Base-by-base conservation (phyloP, 2,113 vertebrate species). In the Daphoenositta chrysoptera region DNA sequence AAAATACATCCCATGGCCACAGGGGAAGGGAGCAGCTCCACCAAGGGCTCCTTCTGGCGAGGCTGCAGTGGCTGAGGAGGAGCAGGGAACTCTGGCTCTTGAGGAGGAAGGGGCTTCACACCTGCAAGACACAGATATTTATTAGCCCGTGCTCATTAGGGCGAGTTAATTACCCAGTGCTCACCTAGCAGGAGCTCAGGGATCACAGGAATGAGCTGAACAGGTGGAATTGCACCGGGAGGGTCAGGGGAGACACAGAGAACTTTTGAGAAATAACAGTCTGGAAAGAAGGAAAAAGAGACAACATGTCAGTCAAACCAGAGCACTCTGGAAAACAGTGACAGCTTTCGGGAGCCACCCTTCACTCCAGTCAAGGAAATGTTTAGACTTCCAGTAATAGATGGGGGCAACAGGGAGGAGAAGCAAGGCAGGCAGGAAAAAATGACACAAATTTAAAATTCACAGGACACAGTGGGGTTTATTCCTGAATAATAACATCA, bases 1-100 rank as follows among this genome's bases (percentile, higher is more conserved):
- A 94, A 93, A 63, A 90, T 2, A 3, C 96, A 90, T 16, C 96
- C 96, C 96, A 97, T 96, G 11, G 75, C 76, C 4, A 5, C 16
- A 27, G 63, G 22, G 28, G 13, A 42, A 10, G 47, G 28, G 24
- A 39, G 24, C 5, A 30, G 8, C 30, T n/a, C 51, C 16, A 15
- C 31, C 19, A 7, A 18, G 12, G 7, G 50, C 5, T 2, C 0
- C 65, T 66, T 42, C 42, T 73, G 30, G 17, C 8, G 5, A 24
- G 27, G 31, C 48, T 82, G 22, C 47, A 0, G 28, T 21, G 39
- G 21, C 33, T 7, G 22, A 28, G 40, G 71, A 44, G 4, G 37
- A 63, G 53, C 10, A 30, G 71, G 75, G 53, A 89, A 61, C 37
- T 54, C 66, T 23, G 53, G 28, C 31, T 47, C 63, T 60, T 9